These are phyloP conservation scores for Platysternon megacephalum DNA, from an alignment of 2,113 vertebrate genomes.

Conservation along the genomic window DNA sequence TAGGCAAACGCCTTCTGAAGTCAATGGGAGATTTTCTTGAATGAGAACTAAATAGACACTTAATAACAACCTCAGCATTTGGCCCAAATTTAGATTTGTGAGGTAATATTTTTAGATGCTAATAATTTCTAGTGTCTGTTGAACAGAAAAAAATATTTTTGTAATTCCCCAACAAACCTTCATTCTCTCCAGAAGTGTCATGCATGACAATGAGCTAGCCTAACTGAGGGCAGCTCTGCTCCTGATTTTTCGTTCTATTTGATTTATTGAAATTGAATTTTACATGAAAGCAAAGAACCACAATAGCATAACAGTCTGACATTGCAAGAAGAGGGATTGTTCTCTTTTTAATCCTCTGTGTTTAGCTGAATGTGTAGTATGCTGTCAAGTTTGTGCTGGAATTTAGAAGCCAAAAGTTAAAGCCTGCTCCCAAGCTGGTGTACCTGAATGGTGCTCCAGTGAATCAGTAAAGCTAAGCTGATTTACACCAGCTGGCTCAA, in stretches of 20 bases:
- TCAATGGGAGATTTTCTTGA: too few species aligned
- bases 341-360: not conserved
- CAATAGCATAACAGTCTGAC: not conserved
- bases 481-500: not conserved
- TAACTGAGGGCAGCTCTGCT: not conserved
- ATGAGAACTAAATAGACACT: not conserved
- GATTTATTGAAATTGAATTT: not conserved
- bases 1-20: too few species aligned
- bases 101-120: not conserved
- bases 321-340: not conserved
- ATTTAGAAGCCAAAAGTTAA: conserved; percentile 13
- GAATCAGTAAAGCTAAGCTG: not conserved
- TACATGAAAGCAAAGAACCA: not conserved
- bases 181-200: not conserved
- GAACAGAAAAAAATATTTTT: fast-evolving
- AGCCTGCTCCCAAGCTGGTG: not conserved
- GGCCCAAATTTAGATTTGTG: not conserved
- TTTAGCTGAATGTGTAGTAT: not conserved
- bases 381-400: not conserved
- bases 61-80: not conserved
- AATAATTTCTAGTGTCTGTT: not conserved
- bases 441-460: not conserved
- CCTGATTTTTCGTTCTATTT: not conserved
- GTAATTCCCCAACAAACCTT: not conserved
- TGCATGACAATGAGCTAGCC: not conserved